These are phyloP conservation scores for Melanotaenia boesemani DNA, from an alignment of 2,797 vertebrate species.

Conservation along the genomic window DNA sequence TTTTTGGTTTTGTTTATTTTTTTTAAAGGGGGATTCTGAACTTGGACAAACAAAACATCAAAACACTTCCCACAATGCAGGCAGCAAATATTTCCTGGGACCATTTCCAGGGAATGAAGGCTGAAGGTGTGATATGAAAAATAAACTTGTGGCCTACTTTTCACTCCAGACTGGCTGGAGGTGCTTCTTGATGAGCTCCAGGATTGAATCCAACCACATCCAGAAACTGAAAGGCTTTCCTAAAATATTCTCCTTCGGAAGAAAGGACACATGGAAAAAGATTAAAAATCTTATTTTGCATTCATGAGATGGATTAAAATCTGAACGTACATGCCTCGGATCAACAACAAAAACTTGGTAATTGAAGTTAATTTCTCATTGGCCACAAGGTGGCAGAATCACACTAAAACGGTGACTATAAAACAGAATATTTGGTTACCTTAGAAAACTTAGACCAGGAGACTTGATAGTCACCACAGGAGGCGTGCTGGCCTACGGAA, in stretches of 20 bases:
- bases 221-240: constrained; percentile 97
- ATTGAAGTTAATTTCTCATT: background rate
- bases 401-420: constrained; percentile 89
- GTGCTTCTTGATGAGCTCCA: constrained; percentile 98
- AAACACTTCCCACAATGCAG: background rate
- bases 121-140: background rate
- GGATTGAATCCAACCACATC: constrained; percentile 96
- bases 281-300: background rate
- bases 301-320: background rate
- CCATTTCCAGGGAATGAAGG: background rate
- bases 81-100: background rate
- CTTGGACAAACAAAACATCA: too few relatives aligned
- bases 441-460: constrained; percentile 97
- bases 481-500: constrained; percentile 86
- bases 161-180: constrained; percentile 97
- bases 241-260: constrained; percentile 90
- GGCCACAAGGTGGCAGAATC: constrained; percentile 81
- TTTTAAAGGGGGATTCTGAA: too few relatives aligned
- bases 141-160: constrained; percentile 82
- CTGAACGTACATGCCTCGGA: background rate
- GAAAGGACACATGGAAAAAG: background rate
- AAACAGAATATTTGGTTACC: constrained; percentile 66
- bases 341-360: background rate
- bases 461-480: constrained; percentile 89
- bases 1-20: constrained; percentile 63